Evolutionary conservation across 1,140 invertebrate species (phyloP), one percentile per base, ranked within the genome.

Genomic region (Drosophila mayri): DNA sequence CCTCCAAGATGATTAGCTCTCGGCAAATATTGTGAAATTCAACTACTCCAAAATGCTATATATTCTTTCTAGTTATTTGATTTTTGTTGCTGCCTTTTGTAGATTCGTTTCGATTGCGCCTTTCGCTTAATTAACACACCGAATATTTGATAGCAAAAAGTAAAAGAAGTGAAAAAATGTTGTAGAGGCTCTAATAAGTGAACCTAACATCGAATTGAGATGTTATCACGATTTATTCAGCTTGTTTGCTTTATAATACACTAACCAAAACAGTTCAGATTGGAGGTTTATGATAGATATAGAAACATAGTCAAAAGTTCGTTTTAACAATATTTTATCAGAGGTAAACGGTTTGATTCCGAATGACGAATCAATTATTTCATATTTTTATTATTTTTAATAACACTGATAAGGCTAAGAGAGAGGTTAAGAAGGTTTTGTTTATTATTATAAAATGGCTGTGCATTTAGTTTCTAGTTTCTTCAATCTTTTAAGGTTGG

Each of bases 81-180:
- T 61, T 46, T 25, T 30, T 78, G 50, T 71, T 43, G 16, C 40
- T 57, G 61, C 12, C n/a, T 11, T 40, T 40, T 79, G 41, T n/a
- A 9, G 40, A 60, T 65, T 67, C 54, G 47, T 41, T 49, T 35
- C 44, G 44, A 59, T 66, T 72, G 58, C 83, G 64, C 25, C 76
- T 88, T 84, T 84, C 77, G 84, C 60, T 77, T 83, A 88, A 87
- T 87, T 87, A 87, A 84, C 83, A 87, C 80, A 35, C 47, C 60
- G 38, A 73, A 71, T n/a, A 41, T 68, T 60, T 35, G 30, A 43
- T 72, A 72, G 44, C 55, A 70, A 59, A 71, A 71, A 30, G 52
- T 55, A 55, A 52, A 58, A 70, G 59, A 70, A 62, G 47, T 7
- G 54, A 72, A 59, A 46, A 25, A 70, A 35, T 47, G 57, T 18